A percentile compares a stretch with the other conserved stretches of the same genome.
phyloP scores from a whole-genome alignment of 2,888 invertebrate genomes.

The Campoplex capitator region DNA sequence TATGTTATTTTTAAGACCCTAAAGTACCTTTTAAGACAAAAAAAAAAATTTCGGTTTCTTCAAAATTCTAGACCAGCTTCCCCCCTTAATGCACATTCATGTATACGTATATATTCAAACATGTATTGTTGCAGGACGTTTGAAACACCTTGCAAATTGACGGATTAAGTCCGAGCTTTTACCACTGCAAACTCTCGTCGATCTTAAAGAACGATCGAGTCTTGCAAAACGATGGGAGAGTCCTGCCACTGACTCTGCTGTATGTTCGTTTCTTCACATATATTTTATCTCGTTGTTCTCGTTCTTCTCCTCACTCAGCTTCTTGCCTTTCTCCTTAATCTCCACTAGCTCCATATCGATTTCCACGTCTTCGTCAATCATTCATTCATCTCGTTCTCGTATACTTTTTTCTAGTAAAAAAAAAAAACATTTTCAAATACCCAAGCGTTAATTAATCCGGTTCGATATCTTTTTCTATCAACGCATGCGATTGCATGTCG shows the following conservation, averaged over 20 bases:
- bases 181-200: slow-evolving; percentile 55
- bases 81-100: slow-evolving; percentile 17
- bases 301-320: neutral
- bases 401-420: neutral
- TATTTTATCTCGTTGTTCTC: neutral
- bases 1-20: too few relatives aligned
- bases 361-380: neutral
- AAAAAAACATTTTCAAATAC: neutral
- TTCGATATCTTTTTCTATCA: slow-evolving; percentile 34
- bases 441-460: slow-evolving; percentile 62
- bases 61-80: too few relatives aligned
- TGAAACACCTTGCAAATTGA: slow-evolving; percentile 70
- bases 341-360: neutral
- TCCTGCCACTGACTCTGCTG: neutral
- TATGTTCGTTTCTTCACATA: neutral
- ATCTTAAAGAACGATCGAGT: slow-evolving; percentile 43
- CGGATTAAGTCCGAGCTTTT: slow-evolving; percentile 68
- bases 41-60: too few relatives aligned
- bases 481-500: neutral
- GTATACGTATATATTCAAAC: neutral
- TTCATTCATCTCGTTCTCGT: slow-evolving; percentile 16
- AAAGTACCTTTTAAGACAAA: too few relatives aligned
- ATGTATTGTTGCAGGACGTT: slow-evolving; percentile 42
- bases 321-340: neutral
- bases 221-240: neutral